These are phyloP conservation scores for Gastrophysa polygoni DNA, from an alignment of 2,888 invertebrate species.

Conservation along the genomic window DNA sequence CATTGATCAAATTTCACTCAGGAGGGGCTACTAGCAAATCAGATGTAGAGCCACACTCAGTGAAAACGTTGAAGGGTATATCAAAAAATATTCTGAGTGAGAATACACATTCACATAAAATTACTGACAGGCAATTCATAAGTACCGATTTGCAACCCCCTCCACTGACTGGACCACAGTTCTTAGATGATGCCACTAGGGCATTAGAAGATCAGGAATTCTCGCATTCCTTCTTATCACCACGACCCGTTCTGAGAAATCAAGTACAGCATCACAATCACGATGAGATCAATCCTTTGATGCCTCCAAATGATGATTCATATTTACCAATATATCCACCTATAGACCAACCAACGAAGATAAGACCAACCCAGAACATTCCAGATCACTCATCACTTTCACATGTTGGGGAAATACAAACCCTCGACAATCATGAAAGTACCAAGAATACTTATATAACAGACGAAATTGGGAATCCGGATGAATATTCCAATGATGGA, in stretches of 20 bases:
- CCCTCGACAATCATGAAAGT: background rate
- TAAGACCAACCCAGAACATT: background rate
- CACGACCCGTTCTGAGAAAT: background rate
- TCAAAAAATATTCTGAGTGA: background rate
- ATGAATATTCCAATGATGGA: slow-evolving; percentile 38
- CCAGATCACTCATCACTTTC: slow-evolving; percentile 2
- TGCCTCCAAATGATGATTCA: background rate
- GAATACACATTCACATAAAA: background rate
- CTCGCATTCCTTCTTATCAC: background rate
- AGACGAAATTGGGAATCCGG: background rate
- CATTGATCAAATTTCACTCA: slow-evolving; percentile 39
- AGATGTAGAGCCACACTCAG: slow-evolving; percentile 2
- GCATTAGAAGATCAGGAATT: background rate
- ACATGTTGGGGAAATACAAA: background rate
- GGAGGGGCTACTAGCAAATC: slow-evolving; percentile 12
- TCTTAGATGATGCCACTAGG: background rate
- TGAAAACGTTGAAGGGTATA: too few relatives aligned
- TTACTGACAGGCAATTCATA: slow-evolving; percentile 23
- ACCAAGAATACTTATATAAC: background rate
- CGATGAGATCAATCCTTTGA: background rate
- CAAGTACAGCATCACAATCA: background rate
- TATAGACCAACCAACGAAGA: background rate
- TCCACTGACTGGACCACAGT: slow-evolving; percentile 14
- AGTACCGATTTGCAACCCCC: slow-evolving; percentile 25
- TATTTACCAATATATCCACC: slow-evolving; percentile 21